Evolutionary conservation across 2,888 invertebrate species (phyloP).

Genomic region (Chrysolina oricalcia): DNA sequence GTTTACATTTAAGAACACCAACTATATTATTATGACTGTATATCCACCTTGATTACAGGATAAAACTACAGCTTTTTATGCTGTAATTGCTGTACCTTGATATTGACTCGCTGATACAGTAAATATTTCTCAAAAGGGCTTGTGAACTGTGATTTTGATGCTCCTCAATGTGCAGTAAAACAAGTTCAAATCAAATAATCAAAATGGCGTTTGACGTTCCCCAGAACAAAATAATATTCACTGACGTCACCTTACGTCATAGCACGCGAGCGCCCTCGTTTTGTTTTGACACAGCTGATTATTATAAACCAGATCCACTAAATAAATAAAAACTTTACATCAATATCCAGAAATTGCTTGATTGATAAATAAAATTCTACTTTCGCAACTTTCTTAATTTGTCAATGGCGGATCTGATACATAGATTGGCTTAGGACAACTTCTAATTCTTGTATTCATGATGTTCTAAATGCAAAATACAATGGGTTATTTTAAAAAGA

Average conservation of each 20-base stretch:
- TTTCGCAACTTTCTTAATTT: too few relatives aligned
- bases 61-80: neutral
- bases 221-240: neutral
- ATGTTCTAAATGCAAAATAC: neutral
- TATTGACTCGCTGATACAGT: too few relatives aligned
- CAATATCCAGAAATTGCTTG: too few relatives aligned
- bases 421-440: too few relatives aligned
- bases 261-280: too few relatives aligned
- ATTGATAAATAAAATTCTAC: too few relatives aligned
- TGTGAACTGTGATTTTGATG: neutral
- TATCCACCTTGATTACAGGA: neutral
- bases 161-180: neutral
- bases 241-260: neutral
- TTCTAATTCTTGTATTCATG: too few relatives aligned
- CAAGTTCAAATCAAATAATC: neutral
- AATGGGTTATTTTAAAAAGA: neutral
- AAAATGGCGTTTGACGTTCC: neutral
- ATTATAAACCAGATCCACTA: neutral
- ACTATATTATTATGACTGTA: neutral
- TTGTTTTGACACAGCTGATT: too few relatives aligned
- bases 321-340: neutral
- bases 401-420: too few relatives aligned
- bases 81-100: neutral
- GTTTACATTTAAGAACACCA: neutral
- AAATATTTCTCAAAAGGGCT: neutral